Evolutionary conservation across 1,140 invertebrate species (phyloP).

Genomic region (Pogonognathellus flavescens): DNA sequence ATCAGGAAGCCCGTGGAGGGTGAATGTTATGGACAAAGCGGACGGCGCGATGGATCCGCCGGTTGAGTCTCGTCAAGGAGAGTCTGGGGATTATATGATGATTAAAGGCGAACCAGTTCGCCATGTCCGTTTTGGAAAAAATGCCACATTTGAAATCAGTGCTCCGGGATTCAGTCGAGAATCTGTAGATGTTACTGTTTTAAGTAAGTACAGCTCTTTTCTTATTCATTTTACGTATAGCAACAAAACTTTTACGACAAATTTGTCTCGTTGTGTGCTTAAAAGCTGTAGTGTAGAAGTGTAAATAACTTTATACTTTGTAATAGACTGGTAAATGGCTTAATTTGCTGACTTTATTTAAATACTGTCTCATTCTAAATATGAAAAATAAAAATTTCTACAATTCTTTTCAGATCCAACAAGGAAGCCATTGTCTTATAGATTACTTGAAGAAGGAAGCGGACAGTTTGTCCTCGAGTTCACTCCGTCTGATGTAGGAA

Average conservation of each 20-base stretch:
- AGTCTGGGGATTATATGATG: conserved; percentile 63
- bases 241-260: background rate
- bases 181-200: conserved; percentile 74
- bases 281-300: too few species aligned
- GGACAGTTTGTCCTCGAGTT: conserved; percentile 91
- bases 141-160: conserved; percentile 87
- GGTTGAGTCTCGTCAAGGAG: conserved; percentile 54
- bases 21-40: conserved; percentile 81
- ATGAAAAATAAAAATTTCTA: too few species aligned
- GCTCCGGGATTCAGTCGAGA: conserved; percentile 78
- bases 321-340: too few species aligned
- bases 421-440: conserved; percentile 78
- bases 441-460: conserved; percentile 80
- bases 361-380: too few species aligned
- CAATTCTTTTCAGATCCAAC: conserved; percentile 74
- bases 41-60: conserved; percentile 59
- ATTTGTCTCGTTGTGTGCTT: too few species aligned
- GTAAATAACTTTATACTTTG: too few species aligned
- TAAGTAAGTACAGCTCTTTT: conserved; percentile 69
- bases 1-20: conserved; percentile 90
- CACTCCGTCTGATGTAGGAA: conserved; percentile 90
- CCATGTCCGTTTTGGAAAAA: conserved; percentile 86
- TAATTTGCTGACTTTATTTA: too few species aligned
- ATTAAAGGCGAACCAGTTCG: conserved; percentile 82
- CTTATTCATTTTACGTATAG: background rate